Conservation (phyloP, 1,140 invertebrate genomes). For the Apis florea region DNA sequence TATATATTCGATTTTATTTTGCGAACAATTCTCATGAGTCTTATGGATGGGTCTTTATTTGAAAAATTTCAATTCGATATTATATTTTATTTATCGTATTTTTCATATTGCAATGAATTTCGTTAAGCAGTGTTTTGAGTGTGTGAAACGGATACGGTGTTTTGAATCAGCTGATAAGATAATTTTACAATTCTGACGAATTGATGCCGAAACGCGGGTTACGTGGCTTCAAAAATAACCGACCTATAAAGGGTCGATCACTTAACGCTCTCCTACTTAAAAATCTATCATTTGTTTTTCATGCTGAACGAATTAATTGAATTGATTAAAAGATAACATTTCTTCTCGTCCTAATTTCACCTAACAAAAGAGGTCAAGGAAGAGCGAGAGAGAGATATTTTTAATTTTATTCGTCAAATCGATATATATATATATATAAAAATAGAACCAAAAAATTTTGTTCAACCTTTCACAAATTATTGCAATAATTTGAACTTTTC, state of each 20-base stretch:
- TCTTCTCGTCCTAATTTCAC: too few relatives aligned
- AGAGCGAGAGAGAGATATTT: too few relatives aligned
- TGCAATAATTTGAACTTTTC: too few relatives aligned
- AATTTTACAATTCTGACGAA: slow-evolving; percentile 46
- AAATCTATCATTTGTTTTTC: background rate
- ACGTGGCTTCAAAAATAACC: slow-evolving; percentile 49
- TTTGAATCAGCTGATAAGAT: slow-evolving; percentile 28
- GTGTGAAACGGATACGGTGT: background rate
- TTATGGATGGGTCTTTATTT: too few relatives aligned
- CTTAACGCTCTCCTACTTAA: slow-evolving; percentile 32
- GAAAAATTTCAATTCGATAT: background rate
- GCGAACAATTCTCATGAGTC: background rate
- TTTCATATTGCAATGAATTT: too few relatives aligned
- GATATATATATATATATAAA: too few relatives aligned
- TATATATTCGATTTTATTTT: too few relatives aligned
- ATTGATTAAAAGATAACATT: background rate
- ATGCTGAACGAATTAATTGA: background rate
- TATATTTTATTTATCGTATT: too few relatives aligned
- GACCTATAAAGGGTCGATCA: slow-evolving; percentile 57
- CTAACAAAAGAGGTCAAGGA: too few relatives aligned
- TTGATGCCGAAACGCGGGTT: slow-evolving; percentile 50
- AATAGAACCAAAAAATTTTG: too few relatives aligned
- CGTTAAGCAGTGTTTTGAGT: background rate
- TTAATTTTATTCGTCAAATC: too few relatives aligned
- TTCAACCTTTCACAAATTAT: too few relatives aligned